Conservation (phyloP, 2,888 invertebrate genomes). For the Cephus spinipes region DNA sequence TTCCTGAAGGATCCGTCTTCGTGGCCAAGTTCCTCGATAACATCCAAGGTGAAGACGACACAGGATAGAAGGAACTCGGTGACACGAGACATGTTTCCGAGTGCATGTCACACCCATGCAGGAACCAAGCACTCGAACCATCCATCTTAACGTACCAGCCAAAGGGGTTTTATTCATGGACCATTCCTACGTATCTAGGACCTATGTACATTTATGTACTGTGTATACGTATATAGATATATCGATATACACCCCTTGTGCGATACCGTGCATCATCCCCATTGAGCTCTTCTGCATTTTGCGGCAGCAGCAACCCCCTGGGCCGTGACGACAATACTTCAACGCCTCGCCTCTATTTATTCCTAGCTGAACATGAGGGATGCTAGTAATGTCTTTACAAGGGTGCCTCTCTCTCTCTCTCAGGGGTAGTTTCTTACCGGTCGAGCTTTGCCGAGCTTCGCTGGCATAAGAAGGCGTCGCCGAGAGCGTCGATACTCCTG, state of each 20-base stretch:
- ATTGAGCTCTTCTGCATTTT: neutral
- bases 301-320: neutral
- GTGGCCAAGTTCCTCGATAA: constrained; percentile 31
- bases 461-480: neutral
- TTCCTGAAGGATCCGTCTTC: constrained; percentile 2
- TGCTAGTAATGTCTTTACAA: neutral
- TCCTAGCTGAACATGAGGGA: neutral
- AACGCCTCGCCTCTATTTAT: constrained; percentile 1
- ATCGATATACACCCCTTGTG: neutral
- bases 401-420: neutral
- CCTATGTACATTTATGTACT: neutral
- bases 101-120: constrained; percentile 20
- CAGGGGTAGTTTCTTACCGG: neutral
- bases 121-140: constrained; percentile 30
- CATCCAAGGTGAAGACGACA: constrained; percentile 33
- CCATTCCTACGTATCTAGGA: constrained; percentile 28
- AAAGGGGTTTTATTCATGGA: constrained; percentile 47
- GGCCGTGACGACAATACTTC: neutral
- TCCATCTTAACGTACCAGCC: constrained; percentile 48
- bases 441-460: neutral
- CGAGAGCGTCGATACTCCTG: neutral
- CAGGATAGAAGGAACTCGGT: constrained; percentile 17
- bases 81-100: constrained; percentile 20
- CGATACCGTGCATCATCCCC: neutral
- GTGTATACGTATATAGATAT: neutral